phyloP scores from a whole-genome alignment of 2,113 vertebrate genomes.

The Scopus umbretta region DNA sequence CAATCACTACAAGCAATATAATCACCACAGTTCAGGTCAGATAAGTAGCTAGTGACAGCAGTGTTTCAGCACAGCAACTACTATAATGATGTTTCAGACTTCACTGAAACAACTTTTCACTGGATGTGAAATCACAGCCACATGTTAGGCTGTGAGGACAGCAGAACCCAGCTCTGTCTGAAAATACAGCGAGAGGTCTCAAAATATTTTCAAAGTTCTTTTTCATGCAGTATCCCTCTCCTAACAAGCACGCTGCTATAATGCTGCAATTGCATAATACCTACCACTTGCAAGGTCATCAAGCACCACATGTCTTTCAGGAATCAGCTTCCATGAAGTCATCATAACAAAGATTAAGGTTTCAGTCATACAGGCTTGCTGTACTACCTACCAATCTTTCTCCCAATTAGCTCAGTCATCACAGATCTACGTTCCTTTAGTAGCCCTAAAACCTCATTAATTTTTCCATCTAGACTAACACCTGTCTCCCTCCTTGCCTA shows the following conservation, averaged over 20 bases:
- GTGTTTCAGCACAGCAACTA: neutral
- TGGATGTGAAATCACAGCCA: neutral
- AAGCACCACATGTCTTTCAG: neutral
- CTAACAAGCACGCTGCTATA: neutral
- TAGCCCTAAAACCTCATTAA: neutral
- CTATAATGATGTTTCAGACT: neutral
- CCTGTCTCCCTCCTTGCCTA: neutral
- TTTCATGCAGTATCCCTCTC: neutral
- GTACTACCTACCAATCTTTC: neutral
- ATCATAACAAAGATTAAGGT: neutral
- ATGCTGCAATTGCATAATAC: accelerated
- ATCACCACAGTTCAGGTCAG: neutral
- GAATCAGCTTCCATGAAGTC: neutral
- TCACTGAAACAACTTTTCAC: neutral
- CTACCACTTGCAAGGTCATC: neutral
- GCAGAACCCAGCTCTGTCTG: neutral
- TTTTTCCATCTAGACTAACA: neutral
- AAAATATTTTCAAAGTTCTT: neutral
- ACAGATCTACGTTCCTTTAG: neutral
- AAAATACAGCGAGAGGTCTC: neutral
- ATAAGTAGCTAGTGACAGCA: neutral
- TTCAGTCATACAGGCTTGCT: neutral
- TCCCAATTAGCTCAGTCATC: neutral
- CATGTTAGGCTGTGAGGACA: neutral
- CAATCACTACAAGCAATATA: neutral